These are phyloP conservation scores for Stramonita haemastoma DNA, from an alignment of 2,888 invertebrate species.

Conservation along the genomic window DNA sequence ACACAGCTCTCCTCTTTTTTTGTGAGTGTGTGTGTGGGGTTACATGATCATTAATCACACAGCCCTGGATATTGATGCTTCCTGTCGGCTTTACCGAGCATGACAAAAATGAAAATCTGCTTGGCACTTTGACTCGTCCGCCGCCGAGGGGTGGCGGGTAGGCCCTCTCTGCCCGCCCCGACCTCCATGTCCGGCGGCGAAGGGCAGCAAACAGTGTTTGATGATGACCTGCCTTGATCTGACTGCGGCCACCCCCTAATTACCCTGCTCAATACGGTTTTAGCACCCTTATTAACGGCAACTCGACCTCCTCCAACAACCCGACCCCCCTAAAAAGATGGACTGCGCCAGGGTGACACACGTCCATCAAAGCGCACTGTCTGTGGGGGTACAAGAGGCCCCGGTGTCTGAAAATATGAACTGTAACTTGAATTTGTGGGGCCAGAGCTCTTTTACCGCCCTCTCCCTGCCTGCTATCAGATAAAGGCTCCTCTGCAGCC, in stretches of 20 bases:
- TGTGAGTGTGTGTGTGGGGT: constrained; percentile 52
- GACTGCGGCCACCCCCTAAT: neutral
- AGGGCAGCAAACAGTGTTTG: neutral
- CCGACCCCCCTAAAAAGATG: constrained; percentile 50
- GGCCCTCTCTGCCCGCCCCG: neutral
- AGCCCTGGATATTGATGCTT: constrained; percentile 73
- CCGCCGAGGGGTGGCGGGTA: constrained; percentile 44
- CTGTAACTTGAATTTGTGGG: constrained; percentile 52
- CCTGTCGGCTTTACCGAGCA: constrained; percentile 72
- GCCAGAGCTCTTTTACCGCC: constrained; percentile 49
- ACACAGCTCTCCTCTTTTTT: neutral
- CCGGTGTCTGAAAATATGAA: constrained; percentile 56
- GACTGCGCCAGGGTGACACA: constrained; percentile 72
- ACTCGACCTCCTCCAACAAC: neutral
- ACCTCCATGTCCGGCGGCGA: neutral
- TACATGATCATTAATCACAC: constrained; percentile 69
- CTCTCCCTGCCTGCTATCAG: constrained; percentile 43
- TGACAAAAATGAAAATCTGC: constrained; percentile 72
- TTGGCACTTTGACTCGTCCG: constrained; percentile 69
- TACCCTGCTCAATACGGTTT: neutral
- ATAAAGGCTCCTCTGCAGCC: constrained; percentile 41
- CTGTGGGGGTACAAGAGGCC: constrained; percentile 65
- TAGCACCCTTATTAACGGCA: neutral
- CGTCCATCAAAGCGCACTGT: constrained; percentile 72
- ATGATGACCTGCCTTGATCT: neutral